Conservation (phyloP, 2,888 invertebrate species). For the Rhamnusium bicolor region DNA sequence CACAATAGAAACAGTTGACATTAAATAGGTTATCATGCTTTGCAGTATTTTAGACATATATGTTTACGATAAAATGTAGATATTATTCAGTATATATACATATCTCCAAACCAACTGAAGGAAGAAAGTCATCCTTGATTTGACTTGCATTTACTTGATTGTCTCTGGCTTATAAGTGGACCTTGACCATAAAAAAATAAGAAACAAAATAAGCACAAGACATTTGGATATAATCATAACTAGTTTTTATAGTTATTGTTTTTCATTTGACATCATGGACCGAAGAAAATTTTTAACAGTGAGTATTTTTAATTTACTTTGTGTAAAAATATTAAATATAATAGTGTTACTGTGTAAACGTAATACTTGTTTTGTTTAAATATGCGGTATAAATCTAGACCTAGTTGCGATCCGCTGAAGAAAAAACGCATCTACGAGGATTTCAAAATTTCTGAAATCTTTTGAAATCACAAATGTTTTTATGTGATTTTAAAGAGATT, state of each 20-base stretch:
- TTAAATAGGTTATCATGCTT: neutral
- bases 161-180: conserved; percentile 19
- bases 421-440: too few species aligned
- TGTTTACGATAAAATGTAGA: neutral
- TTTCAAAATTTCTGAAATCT: too few species aligned
- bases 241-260: neutral
- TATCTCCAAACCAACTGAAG: conserved; percentile 1
- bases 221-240: neutral
- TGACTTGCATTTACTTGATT: conserved; percentile 1
- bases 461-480: too few species aligned
- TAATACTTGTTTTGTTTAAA: neutral
- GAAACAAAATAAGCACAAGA: conserved; percentile 3
- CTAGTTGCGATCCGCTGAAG: too few species aligned
- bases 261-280: conserved; percentile 7
- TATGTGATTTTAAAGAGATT: too few species aligned
- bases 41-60: neutral
- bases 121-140: conserved; percentile 18
- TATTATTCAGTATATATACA: neutral
- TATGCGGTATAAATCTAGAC: neutral
- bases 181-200: conserved; percentile 4
- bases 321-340: neutral
- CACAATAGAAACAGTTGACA: too few species aligned
- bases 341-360: neutral
- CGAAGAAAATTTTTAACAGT: neutral
- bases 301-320: neutral